Evolutionary conservation across 2,888 invertebrate species (phyloP), one percentile per base, ranked within the genome.

Genomic region (Nemurella pictetii): DNA sequence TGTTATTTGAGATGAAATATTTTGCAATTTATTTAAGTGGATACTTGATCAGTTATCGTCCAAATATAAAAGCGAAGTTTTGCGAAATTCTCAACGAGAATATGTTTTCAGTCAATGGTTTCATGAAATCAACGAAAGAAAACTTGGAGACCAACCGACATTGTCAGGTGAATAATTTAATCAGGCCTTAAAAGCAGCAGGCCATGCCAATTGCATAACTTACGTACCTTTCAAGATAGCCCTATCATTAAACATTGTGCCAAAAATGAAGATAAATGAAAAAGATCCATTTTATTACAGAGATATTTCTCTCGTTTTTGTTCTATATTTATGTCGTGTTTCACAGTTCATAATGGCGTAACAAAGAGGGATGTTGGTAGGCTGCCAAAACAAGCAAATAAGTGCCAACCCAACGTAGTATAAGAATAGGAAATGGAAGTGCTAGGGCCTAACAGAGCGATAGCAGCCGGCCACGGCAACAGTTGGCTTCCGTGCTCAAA

Each of bases 361-460:
- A 55, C 72, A 72, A 20, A 55, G 82, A 28, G 55, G 72, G 82
- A 28, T 36, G 82, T 55, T 82, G 82, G 82, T 82, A 55, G n/a
- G 20, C 4, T 72, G 82, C 82, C 82, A 82, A 82, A 29, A 82
- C 35, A 80, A 35, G 80, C 80, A 36, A 80, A 75, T 75, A 28
- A 75, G 28, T 26, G 26, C 15, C 73, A 25, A 25, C 3, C 9
- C 28, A 75, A 26, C 26, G 75, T n/a, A n/a, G n/a, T n/a, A 75
- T 75, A 27, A 75, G 75, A 75, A 26, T 75, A 2, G 75, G 75
- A 75, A 75, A 26, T 75, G 75, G 26, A 2, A 4, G 26, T n/a
- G 26, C 35, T 25, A 80, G 32, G 32, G n/a, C 80, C 36, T 32
- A 30, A 32, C 32, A 80, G 32, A 2, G 26, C 26, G 80, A 26